A percentile compares a stretch with the other conserved stretches of the same genome.
Evolutionary conservation across 2,797 vertebrate species (phyloP).

Genomic region (Syndactyla subalaris): DNA sequence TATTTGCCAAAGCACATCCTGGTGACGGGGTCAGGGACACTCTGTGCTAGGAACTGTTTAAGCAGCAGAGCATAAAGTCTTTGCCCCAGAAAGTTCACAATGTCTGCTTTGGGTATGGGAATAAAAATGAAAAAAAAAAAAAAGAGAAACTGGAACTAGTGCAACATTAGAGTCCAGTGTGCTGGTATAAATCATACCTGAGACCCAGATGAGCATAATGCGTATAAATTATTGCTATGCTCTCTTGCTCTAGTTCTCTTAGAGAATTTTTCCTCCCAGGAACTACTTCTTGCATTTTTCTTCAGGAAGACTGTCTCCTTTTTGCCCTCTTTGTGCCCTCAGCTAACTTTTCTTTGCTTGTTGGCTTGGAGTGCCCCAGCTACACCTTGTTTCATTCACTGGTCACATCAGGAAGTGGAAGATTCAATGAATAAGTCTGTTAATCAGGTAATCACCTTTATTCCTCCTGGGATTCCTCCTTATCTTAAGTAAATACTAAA

Average conservation of each 20-base stretch:
- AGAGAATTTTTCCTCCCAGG: not conserved
- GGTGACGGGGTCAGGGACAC: not conserved
- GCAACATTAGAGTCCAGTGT: not conserved
- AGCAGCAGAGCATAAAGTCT: not conserved
- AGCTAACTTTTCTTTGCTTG: not conserved
- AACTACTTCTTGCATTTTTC: not conserved
- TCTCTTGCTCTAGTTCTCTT: not conserved
- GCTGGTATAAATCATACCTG: not conserved
- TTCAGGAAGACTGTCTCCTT: not conserved
- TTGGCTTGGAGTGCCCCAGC: not conserved
- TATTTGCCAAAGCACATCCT: not conserved
- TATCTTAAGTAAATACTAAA: constrained; percentile 25
- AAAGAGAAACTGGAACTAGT: not conserved
- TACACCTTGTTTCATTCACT: not conserved
- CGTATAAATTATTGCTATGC: not conserved
- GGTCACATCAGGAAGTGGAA: not conserved
- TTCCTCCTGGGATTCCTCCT: not conserved
- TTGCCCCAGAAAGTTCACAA: not conserved
- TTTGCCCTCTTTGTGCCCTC: not conserved
- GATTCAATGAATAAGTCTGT: not conserved
- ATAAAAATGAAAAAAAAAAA: not conserved
- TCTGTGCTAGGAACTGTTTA: not conserved
- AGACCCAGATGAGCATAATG: not conserved
- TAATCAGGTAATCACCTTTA: not conserved
- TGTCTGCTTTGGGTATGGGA: not conserved